Evolutionary conservation across 2,113 vertebrate species (phyloP).

Genomic region (Pica pica): DNA sequence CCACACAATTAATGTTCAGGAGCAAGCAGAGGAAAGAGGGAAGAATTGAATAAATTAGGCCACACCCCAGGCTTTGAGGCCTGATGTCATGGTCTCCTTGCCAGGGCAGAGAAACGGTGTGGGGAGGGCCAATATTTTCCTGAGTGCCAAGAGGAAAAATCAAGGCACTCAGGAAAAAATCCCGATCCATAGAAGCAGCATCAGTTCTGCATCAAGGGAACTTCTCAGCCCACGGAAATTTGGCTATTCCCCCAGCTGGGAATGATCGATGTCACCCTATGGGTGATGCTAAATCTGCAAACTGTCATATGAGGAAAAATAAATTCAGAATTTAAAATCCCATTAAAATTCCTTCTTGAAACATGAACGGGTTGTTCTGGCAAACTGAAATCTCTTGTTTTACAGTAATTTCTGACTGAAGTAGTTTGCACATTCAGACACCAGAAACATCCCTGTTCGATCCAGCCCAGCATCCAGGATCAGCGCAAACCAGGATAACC

Average conservation of each 20-base stretch:
- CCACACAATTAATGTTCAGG: constrained; percentile 4
- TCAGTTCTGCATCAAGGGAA: background rate
- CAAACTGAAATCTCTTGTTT: background rate
- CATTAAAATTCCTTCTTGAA: background rate
- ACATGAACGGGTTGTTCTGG: accelerated
- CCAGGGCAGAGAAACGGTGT: background rate
- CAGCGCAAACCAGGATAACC: background rate
- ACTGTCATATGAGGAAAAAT: accelerated
- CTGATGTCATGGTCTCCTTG: background rate
- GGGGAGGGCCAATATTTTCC: background rate
- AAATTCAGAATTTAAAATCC: background rate
- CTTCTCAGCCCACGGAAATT: background rate
- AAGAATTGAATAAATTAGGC: constrained; percentile 10
- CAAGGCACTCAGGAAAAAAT: background rate
- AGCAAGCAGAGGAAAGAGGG: background rate
- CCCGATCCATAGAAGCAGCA: background rate
- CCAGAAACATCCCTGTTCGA: background rate
- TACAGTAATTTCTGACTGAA: background rate
- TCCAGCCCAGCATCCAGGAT: background rate
- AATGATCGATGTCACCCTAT: background rate
- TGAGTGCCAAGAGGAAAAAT: background rate
- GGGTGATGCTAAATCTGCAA: accelerated
- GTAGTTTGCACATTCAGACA: background rate
- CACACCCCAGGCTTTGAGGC: constrained; percentile 6
- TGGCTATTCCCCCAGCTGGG: background rate